Percentiles rank a stretch among this genome's conserved stretches.
These are phyloP conservation scores for Labia minor DNA, from an alignment of 2,888 invertebrate species.

Conservation along the genomic window DNA sequence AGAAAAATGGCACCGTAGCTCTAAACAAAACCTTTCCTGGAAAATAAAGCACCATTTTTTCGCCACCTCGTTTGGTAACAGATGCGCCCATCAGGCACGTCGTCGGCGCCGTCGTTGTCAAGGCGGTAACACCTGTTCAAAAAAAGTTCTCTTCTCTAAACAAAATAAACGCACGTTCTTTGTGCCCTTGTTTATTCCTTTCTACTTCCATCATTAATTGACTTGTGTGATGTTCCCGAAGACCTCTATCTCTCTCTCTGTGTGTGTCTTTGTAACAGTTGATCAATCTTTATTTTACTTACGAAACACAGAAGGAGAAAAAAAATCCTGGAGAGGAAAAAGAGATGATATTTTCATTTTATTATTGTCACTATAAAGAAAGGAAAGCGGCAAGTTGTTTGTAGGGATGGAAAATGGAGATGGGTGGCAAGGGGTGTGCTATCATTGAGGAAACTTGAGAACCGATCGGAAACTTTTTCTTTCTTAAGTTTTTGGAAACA, in stretches of 20 bases:
- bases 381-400: slow-evolving; percentile 2
- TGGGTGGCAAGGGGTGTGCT: not conserved
- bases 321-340: not conserved
- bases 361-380: slow-evolving; percentile 8
- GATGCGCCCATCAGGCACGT: slow-evolving; percentile 2
- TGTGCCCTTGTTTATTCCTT: slow-evolving; percentile 1
- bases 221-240: slow-evolving; percentile 3
- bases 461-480: slow-evolving; percentile 8
- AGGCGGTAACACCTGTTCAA: not conserved
- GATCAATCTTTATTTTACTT: slow-evolving; percentile 13
- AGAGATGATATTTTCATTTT: slow-evolving; percentile 13
- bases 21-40: slow-evolving; percentile 8
- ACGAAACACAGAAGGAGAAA: not conserved
- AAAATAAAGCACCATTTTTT: slow-evolving; percentile 13
- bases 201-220: not conserved
- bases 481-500: slow-evolving; percentile 8
- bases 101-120: not conserved
- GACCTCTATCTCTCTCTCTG: not conserved
- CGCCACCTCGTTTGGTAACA: slow-evolving; percentile 5
- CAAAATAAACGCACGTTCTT: not conserved
- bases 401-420: not conserved
- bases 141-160: not conserved
- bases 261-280: slow-evolving; percentile 1
- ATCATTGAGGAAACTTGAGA: slow-evolving; percentile 13
- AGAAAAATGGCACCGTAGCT: slow-evolving; percentile 4